A percentile compares a stretch with the other conserved stretches of the same genome.
phyloP scores from a whole-genome alignment of 92 coral and sea anemone species.

The Zoanthus gigantus region DNA sequence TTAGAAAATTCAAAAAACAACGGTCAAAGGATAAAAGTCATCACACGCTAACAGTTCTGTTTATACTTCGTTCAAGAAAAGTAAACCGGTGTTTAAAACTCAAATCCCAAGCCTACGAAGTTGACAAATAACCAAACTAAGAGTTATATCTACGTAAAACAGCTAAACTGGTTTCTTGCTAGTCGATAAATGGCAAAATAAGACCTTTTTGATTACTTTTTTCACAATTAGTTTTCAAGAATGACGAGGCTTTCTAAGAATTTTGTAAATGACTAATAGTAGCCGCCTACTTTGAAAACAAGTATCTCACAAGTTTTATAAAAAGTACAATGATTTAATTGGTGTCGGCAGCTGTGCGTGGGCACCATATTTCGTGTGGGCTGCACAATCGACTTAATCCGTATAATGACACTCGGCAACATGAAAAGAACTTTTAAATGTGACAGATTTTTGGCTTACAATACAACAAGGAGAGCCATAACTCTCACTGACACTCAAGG shows the following conservation, averaged over 20 bases:
- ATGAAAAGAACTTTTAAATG: slow-evolving; percentile 17
- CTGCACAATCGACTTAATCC: slow-evolving; percentile 7
- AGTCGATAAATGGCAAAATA: neutral
- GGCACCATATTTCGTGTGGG: neutral
- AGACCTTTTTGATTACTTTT: neutral
- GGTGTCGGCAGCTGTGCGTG: neutral
- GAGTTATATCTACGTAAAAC: no score
- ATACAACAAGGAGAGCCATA: neutral
- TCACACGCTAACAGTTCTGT: no score
- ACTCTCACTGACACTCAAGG: no score
- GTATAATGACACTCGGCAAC: slow-evolving; percentile 26
- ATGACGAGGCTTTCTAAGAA: neutral
- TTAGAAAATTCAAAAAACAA: no score
- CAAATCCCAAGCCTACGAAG: no score
- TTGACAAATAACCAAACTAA: no score
- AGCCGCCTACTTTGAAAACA: neutral
- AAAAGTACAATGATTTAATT: neutral
- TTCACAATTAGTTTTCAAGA: neutral
- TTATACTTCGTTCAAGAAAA: no score
- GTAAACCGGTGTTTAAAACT: no score
- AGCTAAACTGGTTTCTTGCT: neutral
- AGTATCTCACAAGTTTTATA: neutral
- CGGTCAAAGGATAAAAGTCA: no score
- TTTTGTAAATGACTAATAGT: neutral
- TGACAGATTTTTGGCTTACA: slow-evolving; percentile 10